Base-by-base conservation (phyloP, 2,113 vertebrate genomes). In the Rhinoptilus africanus region DNA sequence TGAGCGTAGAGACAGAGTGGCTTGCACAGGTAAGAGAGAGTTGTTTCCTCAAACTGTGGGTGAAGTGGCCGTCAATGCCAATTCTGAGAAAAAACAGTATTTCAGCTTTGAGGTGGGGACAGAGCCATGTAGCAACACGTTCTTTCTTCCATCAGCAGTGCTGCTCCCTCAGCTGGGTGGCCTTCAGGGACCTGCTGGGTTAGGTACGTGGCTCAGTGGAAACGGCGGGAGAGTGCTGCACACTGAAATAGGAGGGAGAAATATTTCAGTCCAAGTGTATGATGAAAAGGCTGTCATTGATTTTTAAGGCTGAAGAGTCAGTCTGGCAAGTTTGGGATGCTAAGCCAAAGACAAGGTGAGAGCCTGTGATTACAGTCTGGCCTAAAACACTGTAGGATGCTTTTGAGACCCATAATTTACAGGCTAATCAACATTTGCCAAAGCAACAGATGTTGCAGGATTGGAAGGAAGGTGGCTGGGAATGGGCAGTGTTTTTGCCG, bases 381-480 rank as follows among this genome's bases (percentile, higher is more conserved):
- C 63, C 72, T 80, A 13, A 91, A 86, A 20, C 11, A 7, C 26
- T 71, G 45, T 28, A 35, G 50, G 41, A 89, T 71, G 68, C 47
- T 92, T 91, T 43, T 50, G 76, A 92, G 50, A 84, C 23, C 54
- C 64, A 12, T 95, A n/a, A 92, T 93, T 95, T 91, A 34, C 51
- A 54, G 76, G 51, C 50, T 84, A 86, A 92, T 91, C 77, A 45
- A 12, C 47, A 81, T 84, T 63, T 93, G 69, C 64, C 83, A 77
- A 62, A 87, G 64, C n/a, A 91, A 11, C 86, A 92, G 75, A 83
- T 86, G 72, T 57, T 88, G 63, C 45, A 76, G 2, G 2, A 20
- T 82, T 6, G 1, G 66, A 79, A 60, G 67, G 68, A 93, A 66
- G 37, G 73, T 93, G 72, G 9, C 21, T 76, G 79, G 86, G 67